Percentiles rank a stretch among this genome's conserved stretches.
phyloP scores from a whole-genome alignment of 2,113 vertebrate genomes.

The Octodon degus region DNA sequence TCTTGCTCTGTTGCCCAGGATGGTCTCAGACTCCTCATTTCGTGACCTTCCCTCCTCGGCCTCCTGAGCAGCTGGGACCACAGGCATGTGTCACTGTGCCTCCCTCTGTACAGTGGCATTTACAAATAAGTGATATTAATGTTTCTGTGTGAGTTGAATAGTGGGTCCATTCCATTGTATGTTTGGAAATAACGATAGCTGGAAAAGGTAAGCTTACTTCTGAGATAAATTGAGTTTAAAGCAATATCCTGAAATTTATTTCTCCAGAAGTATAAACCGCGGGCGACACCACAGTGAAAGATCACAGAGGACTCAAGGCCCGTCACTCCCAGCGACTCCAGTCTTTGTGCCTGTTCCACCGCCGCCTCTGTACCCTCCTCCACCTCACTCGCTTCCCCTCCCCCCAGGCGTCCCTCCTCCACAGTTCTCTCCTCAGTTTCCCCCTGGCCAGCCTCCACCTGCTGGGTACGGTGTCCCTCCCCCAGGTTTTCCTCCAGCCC shows the following conservation, averaged over 20 bases:
- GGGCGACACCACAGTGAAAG: conserved; percentile 89
- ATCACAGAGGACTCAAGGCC: conserved; percentile 88
- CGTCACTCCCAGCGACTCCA: conserved; percentile 87
- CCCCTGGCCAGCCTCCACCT: conserved; percentile 92
- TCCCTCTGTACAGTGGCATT: background rate
- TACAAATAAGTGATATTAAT: background rate
- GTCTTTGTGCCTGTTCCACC: conserved; percentile 90
- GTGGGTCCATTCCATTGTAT: background rate
- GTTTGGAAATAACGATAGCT: conserved; percentile 21
- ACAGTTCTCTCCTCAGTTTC: conserved; percentile 91
- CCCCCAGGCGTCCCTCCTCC: conserved; percentile 90
- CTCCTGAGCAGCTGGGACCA: background rate
- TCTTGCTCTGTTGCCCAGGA: background rate
- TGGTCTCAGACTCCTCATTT: background rate
- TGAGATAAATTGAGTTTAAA: conserved; percentile 62
- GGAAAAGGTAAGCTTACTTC: conserved; percentile 25
- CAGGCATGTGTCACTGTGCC: background rate
- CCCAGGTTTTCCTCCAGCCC: conserved; percentile 92
- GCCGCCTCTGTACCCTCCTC: conserved; percentile 89
- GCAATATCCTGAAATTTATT: conserved; percentile 84
- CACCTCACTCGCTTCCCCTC: conserved; percentile 91
- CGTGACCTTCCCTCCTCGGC: no score
- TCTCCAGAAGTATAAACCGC: conserved; percentile 87
- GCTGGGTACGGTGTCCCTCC: conserved; percentile 92
- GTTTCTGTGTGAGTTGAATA: background rate